Evolutionary conservation across 2,113 vertebrate genomes (phyloP), one percentile per base, ranked within the genome.

Genomic region (Pseudopipra pipra): DNA sequence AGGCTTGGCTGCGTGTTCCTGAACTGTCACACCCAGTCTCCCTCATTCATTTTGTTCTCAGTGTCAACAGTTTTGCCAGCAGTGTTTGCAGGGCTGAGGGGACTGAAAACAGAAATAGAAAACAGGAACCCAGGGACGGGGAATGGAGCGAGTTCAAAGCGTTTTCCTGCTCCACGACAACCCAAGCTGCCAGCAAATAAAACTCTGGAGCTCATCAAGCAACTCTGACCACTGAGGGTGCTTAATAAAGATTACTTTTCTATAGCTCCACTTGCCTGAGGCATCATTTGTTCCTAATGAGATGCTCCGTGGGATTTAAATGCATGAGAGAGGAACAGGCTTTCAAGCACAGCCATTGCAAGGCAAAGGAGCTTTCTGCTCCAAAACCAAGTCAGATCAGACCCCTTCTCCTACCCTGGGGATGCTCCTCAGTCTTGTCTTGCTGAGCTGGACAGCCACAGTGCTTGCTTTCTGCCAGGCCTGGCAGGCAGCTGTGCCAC

Each of bases 251-350:
- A 95, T 96, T 90, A 78, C 83, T 94, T 94, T 84, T 59, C 76
- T 58, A 44, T 65, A 90, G 92, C 76, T 95, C 76, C 54, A 13
- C 83, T 90, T 68, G 96, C 93, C 96, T 22, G 76, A 94, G 90
- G 95, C 95, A 74, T 96, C 91, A 91, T 95, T 94, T 94, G 80
- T 79, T 88, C 92, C 93, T 95, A 96, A 96, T 88, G 70, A 96
- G 93, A 81, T 18, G 88, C 79, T 94, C 93, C 73, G 33, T 72
- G 90, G 90, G 93, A 96, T 90, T 95, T 81, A 87, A 84, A 93
- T 3, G 10, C 83, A 72, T 41, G 79, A 90, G 85, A 75, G 76
- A 55, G 77, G 87, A 79, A 59, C 25, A 39, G 61, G 47, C 49
- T 65, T 92, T 41, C 93, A 88, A 35, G n/a, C 65, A 85, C 51